Base-by-base conservation (phyloP, 2,888 invertebrate genomes). In the Formica aserva region DNA sequence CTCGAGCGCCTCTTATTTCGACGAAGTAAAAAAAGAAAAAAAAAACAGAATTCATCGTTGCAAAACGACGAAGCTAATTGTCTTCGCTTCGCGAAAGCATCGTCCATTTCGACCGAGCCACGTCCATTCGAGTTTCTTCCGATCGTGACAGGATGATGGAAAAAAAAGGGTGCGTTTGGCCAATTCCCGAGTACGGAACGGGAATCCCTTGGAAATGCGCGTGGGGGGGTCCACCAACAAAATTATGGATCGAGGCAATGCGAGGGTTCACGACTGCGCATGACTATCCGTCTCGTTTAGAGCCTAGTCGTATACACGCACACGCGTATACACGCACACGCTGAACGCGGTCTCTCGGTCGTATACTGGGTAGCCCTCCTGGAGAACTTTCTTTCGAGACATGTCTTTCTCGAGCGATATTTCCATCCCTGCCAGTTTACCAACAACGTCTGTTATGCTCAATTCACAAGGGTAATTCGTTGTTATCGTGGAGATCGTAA, bases 221-320 rank as follows among this genome's bases (percentile, higher is more conserved):
- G 89, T 88, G 91, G 87, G 85, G 84, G 89, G 91, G 87, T 89
- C 91, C 90, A 91, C 91, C 92, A 92, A 93, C 93, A 87, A 93
- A 93, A 93, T 94, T 94, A 94, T 94, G 93, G 94, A 94, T 94
- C 94, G 93, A 87, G 90, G 87, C 90, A 88, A 86, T 81, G 80
- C 77, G 88, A 85, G 83, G 89, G 85, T 90, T 92, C 92, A 91
- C 92, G 92, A 92, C 93, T 93, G 89, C 93, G 90, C 92, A 87
- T 86, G 85, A 84, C 77, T 87, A 84, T 45, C 22, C 80, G 63
- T 60, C 86, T 85, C 75, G 65, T 75, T 65, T 52, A 52, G 0
- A 29, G 62, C 63, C 55, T 57, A 29, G 52, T 45, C 41, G 32
- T 45, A 29, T 55, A 26, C 45, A 45, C 32, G 67, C 66, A 38